Evolutionary conservation across 2,113 vertebrate genomes (phyloP), one percentile per base, ranked within the genome.

Genomic region (Seriola dumerili): DNA sequence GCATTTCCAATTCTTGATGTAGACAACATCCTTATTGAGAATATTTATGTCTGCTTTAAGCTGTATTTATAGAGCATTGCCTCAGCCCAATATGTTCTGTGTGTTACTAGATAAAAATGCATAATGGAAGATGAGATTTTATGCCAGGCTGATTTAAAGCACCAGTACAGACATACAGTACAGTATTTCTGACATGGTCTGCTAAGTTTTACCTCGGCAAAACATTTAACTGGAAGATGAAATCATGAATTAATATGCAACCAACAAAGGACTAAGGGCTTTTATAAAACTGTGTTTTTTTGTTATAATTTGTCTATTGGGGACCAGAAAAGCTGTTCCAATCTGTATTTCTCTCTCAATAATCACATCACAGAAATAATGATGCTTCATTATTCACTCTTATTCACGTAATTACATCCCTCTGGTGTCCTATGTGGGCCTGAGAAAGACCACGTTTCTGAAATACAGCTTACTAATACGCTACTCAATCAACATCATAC

Each of bases 311-410:
- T 36, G 50, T 85, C 68, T 69, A 76, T 63, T 38, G 52, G 46
- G 50, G 44, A 81, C 63, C 54, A 52, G 62, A 80, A 55, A 64
- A 72, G 23, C 63, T 25, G 7, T 61, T 86, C 84, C 72, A 59
- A 29, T 75, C 71, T 80, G 63, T 21, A 54, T 64, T n/a, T 42
- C 64, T 81, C 71, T 44, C 79, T 80, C 69, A 83, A 90, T 90
- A 80, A 83, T 86, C 70, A 64, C 76, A 85, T 86, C 62, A 67
- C 48, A 65, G 65, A 76, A 85, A 88, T 84, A 78, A 88, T 57
- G 44, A 73, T 77, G 72, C 44, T 76, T 84, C 85, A 86, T 88
- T 84, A 85, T 83, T 90, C 78, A 78, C 42, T 62, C 46, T 58
- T 36, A 70, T 71, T 82, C 19, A 65, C 62, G 78, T 77, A 84